Percentiles rank a stretch among this genome's conserved stretches.
Conservation (phyloP, 1,140 invertebrate species). For the Rhyacophila brunnea region DNA sequence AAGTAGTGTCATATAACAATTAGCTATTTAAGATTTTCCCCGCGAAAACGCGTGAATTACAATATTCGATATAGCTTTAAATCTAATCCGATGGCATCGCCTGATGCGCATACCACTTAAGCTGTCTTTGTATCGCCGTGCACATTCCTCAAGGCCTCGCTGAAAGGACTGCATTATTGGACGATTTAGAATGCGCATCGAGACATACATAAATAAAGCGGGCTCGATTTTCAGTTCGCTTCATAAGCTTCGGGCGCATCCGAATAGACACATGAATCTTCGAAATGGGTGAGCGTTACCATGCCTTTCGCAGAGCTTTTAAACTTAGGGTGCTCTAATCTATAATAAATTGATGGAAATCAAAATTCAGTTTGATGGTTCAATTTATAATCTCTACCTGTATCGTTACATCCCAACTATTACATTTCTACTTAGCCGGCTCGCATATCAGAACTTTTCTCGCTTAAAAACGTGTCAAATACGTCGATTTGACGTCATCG, state of each 20-base stretch:
- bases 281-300: constrained; percentile 21
- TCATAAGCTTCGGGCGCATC: constrained; percentile 23
- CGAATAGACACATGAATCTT: constrained; percentile 30
- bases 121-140: constrained; percentile 2
- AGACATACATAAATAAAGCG: constrained; percentile 31
- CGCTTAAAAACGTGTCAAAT: too few relatives aligned
- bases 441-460: too few relatives aligned
- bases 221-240: constrained; percentile 21
- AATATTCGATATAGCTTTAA: background rate
- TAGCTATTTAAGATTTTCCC: too few relatives aligned
- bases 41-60: background rate
- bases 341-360: too few relatives aligned
- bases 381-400: too few relatives aligned
- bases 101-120: background rate
- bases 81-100: background rate
- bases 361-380: too few relatives aligned
- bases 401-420: too few relatives aligned
- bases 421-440: too few relatives aligned
- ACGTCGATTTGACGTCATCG: too few relatives aligned
- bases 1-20: too few relatives aligned
- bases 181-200: constrained; percentile 28
- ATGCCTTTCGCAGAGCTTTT: constrained; percentile 11
- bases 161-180: constrained; percentile 34
- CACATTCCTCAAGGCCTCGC: constrained; percentile 7
- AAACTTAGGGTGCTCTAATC: too few relatives aligned